Conservation (phyloP, 2,797 vertebrate species). For the Aphelocoma californica region DNA sequence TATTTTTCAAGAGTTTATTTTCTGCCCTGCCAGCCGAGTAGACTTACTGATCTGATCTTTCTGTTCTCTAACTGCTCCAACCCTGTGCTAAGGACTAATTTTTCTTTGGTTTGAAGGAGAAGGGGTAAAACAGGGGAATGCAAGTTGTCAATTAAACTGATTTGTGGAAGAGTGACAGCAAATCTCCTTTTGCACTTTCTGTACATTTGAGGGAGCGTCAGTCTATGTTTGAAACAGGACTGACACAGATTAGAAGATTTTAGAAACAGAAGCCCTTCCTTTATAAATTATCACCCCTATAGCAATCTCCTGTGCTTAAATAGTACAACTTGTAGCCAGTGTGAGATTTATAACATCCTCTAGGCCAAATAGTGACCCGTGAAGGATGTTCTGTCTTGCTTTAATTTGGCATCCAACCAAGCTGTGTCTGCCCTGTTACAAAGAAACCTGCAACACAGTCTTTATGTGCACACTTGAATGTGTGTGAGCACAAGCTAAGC, state of each 20-base stretch:
- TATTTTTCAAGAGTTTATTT: neutral
- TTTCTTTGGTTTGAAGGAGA: neutral
- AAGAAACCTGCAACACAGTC: neutral
- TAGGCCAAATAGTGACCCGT: slow-evolving; percentile 58
- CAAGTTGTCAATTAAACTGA: slow-evolving; percentile 23
- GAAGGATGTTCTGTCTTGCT: slow-evolving; percentile 49
- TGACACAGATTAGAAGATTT: slow-evolving; percentile 46
- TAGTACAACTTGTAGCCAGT: slow-evolving; percentile 38
- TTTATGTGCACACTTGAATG: neutral
- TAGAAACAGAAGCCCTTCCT: slow-evolving; percentile 13
- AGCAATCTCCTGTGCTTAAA: slow-evolving; percentile 55
- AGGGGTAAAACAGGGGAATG: neutral
- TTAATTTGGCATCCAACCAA: slow-evolving; percentile 44
- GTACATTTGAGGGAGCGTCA: neutral
- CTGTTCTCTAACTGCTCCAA: neutral
- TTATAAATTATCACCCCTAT: slow-evolving; percentile 50
- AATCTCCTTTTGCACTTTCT: slow-evolving; percentile 34
- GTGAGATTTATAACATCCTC: slow-evolving; percentile 58
- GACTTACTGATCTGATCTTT: neutral
- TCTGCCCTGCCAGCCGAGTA: neutral
- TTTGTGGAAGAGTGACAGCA: neutral
- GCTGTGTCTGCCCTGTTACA: neutral
- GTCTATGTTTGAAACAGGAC: slow-evolving; percentile 13
- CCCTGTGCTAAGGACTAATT: neutral
- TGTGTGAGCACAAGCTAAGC: neutral